These are phyloP conservation scores for Zygaena filipendulae DNA, from an alignment of 2,888 invertebrate species.

Conservation along the genomic window DNA sequence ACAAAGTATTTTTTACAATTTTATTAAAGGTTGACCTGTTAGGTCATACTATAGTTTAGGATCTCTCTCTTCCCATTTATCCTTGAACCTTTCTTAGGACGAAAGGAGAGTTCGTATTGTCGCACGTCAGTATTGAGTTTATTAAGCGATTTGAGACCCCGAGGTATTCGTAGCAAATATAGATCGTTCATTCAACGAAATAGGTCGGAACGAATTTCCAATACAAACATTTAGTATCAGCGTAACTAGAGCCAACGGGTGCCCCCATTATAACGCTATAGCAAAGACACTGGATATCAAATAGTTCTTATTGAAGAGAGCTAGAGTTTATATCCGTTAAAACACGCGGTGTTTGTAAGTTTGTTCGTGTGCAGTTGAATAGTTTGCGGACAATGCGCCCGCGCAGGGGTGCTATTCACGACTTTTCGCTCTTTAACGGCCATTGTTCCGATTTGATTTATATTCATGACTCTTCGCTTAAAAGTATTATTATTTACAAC, in stretches of 20 bases:
- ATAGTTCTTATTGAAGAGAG: constrained; percentile 21
- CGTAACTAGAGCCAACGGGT: constrained; percentile 57
- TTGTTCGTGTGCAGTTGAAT: no score
- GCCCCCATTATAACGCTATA: constrained; percentile 42
- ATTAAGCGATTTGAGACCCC: no score
- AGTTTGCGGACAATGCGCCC: constrained; percentile 38
- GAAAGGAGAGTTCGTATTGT: no score
- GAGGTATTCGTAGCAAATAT: constrained; percentile 41
- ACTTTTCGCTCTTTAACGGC: constrained; percentile 63
- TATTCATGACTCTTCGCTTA: constrained; percentile 59
- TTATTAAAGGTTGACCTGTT: no score
- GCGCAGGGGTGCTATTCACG: constrained; percentile 59
- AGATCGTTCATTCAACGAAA: constrained; percentile 38
- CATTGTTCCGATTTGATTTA: constrained; percentile 67
- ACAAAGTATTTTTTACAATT: no score
- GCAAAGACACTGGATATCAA: no score
- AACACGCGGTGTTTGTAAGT: no score
- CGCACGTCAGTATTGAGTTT: no score
- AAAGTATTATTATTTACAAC: constrained; percentile 55
- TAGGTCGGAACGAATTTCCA: constrained; percentile 63
- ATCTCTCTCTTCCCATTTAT: no score
- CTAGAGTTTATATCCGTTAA: background rate
- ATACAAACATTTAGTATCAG: constrained; percentile 57
- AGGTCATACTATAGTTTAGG: no score
- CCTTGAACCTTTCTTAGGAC: no score